phyloP scores from a whole-genome alignment of 2,888 invertebrate species.

The Papilio elwesi region DNA sequence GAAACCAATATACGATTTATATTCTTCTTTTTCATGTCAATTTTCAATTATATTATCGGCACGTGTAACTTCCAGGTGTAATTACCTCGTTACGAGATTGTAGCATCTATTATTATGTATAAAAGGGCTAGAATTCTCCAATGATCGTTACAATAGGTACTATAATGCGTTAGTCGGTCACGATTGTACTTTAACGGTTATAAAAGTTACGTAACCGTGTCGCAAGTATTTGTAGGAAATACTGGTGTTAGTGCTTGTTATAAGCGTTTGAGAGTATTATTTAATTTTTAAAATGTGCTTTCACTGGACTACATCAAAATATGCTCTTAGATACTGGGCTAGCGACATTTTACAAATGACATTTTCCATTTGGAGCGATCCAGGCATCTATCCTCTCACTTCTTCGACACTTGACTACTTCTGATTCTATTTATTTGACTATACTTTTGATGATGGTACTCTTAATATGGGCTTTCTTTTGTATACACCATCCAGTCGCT shows the following conservation, averaged over 20 bases:
- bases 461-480: too few species aligned
- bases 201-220: constrained; percentile 22
- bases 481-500: too few species aligned
- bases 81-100: constrained; percentile 14
- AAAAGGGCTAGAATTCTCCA: constrained; percentile 26
- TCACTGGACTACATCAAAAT: not conserved
- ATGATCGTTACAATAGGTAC: constrained; percentile 28
- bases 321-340: too few species aligned
- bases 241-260: not conserved
- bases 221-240: not conserved
- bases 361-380: too few species aligned
- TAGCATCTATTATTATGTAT: constrained; percentile 13
- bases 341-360: too few species aligned
- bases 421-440: too few species aligned
- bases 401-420: too few species aligned
- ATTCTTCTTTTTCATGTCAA: constrained; percentile 27
- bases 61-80: constrained; percentile 35
- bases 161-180: constrained; percentile 27
- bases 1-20: constrained; percentile 1
- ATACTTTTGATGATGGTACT: too few species aligned
- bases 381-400: too few species aligned
- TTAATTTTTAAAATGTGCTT: not conserved
- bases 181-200: constrained; percentile 20
- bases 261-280: not conserved
- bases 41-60: constrained; percentile 34